These are phyloP conservation scores for Eudasyphora cyanicolor DNA, from an alignment of 2,888 invertebrate genomes.

Conservation along the genomic window DNA sequence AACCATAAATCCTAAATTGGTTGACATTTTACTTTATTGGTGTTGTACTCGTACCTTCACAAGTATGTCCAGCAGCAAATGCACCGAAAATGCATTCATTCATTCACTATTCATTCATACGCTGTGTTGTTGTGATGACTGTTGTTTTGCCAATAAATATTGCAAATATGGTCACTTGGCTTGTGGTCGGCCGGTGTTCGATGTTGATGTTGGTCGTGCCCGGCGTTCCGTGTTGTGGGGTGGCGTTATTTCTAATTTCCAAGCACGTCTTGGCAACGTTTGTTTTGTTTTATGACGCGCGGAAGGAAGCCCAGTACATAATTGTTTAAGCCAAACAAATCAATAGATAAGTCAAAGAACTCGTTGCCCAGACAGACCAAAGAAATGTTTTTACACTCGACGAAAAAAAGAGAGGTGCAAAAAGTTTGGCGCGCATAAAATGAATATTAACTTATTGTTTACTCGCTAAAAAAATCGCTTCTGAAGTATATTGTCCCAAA, in stretches of 20 bases:
- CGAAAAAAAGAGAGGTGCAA: too few relatives aligned
- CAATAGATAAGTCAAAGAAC: not conserved
- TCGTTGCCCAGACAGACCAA: not conserved
- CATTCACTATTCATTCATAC: not conserved
- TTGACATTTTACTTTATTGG: not conserved
- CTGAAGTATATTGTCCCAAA: too few relatives aligned
- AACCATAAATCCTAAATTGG: not conserved
- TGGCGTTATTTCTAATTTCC: not conserved
- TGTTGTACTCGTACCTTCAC: not conserved
- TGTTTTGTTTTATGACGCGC: not conserved
- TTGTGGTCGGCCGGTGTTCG: not conserved
- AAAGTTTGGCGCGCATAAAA: too few relatives aligned
- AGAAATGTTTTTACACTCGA: not conserved
- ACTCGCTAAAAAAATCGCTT: too few relatives aligned
- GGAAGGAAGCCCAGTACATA: conserved; percentile 9
- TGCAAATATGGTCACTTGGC: conserved; percentile 3
- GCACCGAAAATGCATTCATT: not conserved
- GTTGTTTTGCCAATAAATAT: not conserved
- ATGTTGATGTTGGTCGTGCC: not conserved
- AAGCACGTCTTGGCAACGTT: conserved; percentile 4
- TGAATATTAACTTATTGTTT: too few relatives aligned
- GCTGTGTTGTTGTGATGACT: not conserved
- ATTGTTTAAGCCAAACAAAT: not conserved
- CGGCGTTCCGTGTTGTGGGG: not conserved
- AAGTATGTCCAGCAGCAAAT: not conserved